Evolutionary conservation across 2,113 vertebrate genomes (phyloP).

Genomic region (human (Homo sapiens)): DNA sequence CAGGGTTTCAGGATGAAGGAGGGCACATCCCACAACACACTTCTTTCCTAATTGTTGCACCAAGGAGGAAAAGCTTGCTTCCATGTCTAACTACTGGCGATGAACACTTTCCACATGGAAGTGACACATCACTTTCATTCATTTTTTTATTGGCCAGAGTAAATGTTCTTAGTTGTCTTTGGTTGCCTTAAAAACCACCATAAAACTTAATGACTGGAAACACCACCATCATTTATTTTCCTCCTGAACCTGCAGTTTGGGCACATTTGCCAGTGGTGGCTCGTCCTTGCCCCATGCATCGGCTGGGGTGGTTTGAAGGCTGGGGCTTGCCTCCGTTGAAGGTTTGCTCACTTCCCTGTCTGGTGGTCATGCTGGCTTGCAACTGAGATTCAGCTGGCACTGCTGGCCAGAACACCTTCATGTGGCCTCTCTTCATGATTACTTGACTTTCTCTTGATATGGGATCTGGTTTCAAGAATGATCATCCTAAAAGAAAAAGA

Average conservation of each 20-base stretch:
- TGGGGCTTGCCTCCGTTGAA: neutral
- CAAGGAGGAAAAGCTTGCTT: no score
- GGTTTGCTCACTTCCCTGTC: neutral
- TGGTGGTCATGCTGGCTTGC: neutral
- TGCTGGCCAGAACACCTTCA: neutral
- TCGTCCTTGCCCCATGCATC: neutral
- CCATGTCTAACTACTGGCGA: accelerated
- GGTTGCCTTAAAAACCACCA: neutral
- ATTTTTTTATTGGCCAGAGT: neutral
- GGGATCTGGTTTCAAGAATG: neutral
- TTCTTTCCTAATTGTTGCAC: accelerated
- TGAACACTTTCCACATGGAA: neutral
- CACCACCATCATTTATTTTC: neutral
- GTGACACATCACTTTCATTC: neutral
- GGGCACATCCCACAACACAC: neutral
- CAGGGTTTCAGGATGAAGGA: neutral
- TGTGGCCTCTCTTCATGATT: neutral
- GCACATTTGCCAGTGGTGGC: no score
- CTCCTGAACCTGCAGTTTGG: no score
- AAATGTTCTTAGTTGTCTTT: neutral
- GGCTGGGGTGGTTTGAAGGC: neutral
- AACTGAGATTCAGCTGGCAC: neutral
- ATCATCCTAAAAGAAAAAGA: neutral
- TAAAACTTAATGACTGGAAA: neutral
- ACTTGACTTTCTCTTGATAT: neutral